Percentiles rank a stretch among this genome's conserved stretches.
Evolutionary conservation across 2,888 invertebrate genomes (phyloP).

Genomic region (Chironomus tentans): DNA sequence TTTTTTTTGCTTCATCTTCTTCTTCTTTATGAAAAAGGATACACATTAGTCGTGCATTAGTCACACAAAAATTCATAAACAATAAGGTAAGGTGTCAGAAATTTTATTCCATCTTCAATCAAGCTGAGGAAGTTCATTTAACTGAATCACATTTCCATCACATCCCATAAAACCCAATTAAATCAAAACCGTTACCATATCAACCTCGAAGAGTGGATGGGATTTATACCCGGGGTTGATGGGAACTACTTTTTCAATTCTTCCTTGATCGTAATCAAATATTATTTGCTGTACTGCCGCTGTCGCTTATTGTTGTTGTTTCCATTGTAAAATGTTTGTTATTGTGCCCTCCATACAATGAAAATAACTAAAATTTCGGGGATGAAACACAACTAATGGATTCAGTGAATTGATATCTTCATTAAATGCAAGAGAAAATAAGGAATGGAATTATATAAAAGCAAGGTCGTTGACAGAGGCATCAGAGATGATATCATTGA

Average conservation of each 20-base stretch:
- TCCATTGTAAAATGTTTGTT: background rate
- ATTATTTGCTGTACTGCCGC: background rate
- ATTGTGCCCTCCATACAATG: background rate
- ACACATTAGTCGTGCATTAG: background rate
- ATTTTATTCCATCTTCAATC: background rate
- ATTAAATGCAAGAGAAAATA: background rate
- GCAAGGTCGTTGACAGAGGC: slow-evolving; percentile 13
- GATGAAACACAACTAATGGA: slow-evolving; percentile 19
- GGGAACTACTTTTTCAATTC: background rate
- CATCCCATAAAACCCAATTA: slow-evolving; percentile 20
- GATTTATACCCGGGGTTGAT: background rate
- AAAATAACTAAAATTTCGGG: background rate
- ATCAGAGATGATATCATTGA: background rate
- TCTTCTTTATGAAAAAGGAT: background rate
- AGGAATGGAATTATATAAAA: background rate
- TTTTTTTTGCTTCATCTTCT: background rate
- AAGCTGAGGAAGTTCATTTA: background rate
- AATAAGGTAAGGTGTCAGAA: slow-evolving; percentile 12
- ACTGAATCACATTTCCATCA: background rate
- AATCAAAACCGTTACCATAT: slow-evolving; percentile 27
- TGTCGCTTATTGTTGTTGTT: background rate
- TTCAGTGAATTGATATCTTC: slow-evolving; percentile 25
- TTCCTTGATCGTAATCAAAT: background rate
- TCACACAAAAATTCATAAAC: background rate
- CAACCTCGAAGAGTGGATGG: slow-evolving; percentile 1